Base-by-base conservation (phyloP, 2,113 vertebrate species). In the Cichladusa arquata region DNA sequence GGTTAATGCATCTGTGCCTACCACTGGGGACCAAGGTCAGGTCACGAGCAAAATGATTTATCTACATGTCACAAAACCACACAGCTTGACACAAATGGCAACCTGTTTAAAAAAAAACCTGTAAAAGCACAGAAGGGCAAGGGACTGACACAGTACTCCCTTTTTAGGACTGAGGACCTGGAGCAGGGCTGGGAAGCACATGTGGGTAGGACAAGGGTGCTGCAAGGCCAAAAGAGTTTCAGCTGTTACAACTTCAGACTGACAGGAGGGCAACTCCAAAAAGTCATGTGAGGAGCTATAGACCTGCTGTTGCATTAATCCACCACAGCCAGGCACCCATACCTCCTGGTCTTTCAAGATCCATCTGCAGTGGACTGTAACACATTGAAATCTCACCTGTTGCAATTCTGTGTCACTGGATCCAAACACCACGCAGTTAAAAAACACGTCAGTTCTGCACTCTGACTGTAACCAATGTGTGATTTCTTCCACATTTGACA, bases 401-500 rank as follows among this genome's bases (percentile, higher is more conserved):
- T 93, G 95, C 84, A 19, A 78, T 64, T 86, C 91, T 31, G 58
- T 78, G 70, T 90, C 97, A 97, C 93, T 95, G 86, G 87, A 92
- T 67, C 20, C 33, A 84, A 85, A 87, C 65, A 88, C 57, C 31
- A 48, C 3, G 6, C 40, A 53, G 31, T 33, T 77, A 38, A 83
- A 80, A 58, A 82, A 48, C 53, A 42, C 34, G 9, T 58, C 65
- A 78, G 88, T 69, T 94, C 81, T 95, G 85, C 91, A 74, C 71
- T 94, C 94, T 82, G 91, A 81, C 92, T 92, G 93, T 81, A 95
- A 94, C 81, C 60, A 2, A 95, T 69, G 94, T 97, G 96, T 48
- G 90, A 98, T 90, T 96, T 93, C 86, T 97, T 90, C 94, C 97
- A 96, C 96, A 81, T 93, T 81, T 85, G 76, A 95, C 90, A 94